These are phyloP conservation scores for Apocheima hispidaria DNA, from an alignment of 2,888 invertebrate species.

Conservation along the genomic window DNA sequence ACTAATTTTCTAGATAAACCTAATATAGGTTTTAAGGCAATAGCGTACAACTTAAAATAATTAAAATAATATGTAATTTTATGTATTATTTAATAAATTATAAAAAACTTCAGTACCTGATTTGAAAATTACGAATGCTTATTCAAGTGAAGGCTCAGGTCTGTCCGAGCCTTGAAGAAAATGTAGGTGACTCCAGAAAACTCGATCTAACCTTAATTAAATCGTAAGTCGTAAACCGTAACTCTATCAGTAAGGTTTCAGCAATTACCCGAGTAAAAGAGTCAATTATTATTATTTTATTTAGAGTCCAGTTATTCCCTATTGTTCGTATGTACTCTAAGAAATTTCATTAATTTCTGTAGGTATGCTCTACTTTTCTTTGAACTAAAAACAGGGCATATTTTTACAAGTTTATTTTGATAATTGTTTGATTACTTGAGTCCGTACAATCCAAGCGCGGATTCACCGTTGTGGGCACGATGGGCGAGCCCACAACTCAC, in stretches of 20 bases:
- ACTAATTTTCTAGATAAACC: too few species aligned
- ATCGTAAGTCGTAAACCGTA: background rate
- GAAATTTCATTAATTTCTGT: conserved; percentile 6
- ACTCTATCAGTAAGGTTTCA: conserved; percentile 8
- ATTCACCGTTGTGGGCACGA: too few species aligned
- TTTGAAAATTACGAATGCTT: background rate
- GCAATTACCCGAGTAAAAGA: conserved; percentile 1
- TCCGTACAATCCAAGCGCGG: too few species aligned
- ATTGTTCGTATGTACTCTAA: background rate
- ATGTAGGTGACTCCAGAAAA: conserved; percentile 15
- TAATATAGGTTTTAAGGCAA: too few species aligned
- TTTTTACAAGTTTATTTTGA: background rate
- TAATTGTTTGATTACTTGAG: background rate
- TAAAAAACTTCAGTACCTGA: too few species aligned
- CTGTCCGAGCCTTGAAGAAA: background rate
- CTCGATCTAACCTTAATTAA: background rate
- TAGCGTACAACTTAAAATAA: too few species aligned
- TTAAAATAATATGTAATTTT: too few species aligned
- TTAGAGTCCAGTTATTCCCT: background rate
- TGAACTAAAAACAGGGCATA: background rate
- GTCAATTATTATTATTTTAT: background rate
- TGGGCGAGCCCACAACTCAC: too few species aligned
- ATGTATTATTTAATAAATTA: too few species aligned
- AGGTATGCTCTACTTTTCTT: background rate
- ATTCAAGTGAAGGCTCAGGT: background rate